A percentile compares a stretch with the other conserved stretches of the same genome.
These are phyloP conservation scores for Lepidurus arcticus DNA, from an alignment of 1,140 invertebrate genomes.

Conservation along the genomic window DNA sequence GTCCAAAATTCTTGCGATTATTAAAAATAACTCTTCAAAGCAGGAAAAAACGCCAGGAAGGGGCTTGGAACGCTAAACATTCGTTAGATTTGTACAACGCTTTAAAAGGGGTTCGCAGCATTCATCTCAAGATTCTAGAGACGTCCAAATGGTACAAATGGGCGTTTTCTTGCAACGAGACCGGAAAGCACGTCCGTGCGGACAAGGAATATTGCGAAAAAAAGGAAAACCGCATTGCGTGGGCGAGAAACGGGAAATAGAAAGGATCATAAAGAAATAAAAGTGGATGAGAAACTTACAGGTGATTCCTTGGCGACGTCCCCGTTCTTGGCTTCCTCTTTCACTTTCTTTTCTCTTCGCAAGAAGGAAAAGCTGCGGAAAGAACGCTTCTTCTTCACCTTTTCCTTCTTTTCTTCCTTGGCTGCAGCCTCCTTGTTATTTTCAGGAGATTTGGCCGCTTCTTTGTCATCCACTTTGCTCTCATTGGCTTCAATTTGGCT, in stretches of 20 bases:
- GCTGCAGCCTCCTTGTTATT: constrained; percentile 23
- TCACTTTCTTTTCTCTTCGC: constrained; percentile 40
- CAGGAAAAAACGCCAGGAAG: background rate
- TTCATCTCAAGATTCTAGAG: too few species aligned
- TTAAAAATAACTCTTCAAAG: background rate
- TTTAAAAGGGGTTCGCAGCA: too few species aligned
- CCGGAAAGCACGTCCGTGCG: too few species aligned
- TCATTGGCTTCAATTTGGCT: constrained; percentile 31
- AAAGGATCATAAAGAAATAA: background rate
- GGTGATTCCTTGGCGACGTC: constrained; percentile 36
- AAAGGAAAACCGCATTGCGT: too few species aligned
- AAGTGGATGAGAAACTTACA: background rate
- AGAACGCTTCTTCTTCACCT: constrained; percentile 40
- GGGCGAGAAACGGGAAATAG: too few species aligned
- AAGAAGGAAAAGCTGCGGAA: constrained; percentile 41
- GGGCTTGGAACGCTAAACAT: too few species aligned
- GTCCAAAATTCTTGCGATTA: background rate
- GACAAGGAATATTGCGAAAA: too few species aligned
- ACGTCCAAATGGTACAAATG: too few species aligned
- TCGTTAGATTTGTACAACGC: too few species aligned
- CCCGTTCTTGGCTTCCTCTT: constrained; percentile 41
- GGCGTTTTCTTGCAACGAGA: too few species aligned
- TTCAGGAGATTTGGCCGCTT: constrained; percentile 25
- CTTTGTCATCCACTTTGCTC: constrained; percentile 16
- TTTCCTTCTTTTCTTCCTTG: constrained; percentile 38